Evolutionary conservation across 2,797 vertebrate species (phyloP).

Genomic region (Hydrophis major): DNA sequence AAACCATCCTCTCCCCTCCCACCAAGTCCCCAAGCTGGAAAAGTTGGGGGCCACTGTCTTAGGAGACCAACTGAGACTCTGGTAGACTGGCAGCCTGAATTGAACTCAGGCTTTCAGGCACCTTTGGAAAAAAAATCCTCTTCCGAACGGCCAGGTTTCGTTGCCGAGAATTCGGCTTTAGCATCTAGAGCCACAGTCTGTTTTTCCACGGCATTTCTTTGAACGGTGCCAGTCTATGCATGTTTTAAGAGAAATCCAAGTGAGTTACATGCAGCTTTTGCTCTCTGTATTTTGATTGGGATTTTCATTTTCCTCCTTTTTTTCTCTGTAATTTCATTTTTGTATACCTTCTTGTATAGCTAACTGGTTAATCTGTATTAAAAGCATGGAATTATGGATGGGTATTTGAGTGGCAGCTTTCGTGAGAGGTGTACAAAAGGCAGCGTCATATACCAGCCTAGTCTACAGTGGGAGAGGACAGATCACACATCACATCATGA

Average conservation of each 20-base stretch:
- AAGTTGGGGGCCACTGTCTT: background rate
- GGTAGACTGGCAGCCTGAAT: background rate
- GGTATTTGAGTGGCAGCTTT: background rate
- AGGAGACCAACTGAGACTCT: background rate
- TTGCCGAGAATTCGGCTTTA: background rate
- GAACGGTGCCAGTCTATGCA: background rate
- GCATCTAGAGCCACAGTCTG: background rate
- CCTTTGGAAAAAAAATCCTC: background rate
- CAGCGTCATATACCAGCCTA: background rate
- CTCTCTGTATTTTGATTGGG: background rate
- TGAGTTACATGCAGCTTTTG: background rate
- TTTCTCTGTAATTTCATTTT: background rate
- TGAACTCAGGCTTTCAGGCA: background rate
- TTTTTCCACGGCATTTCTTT: background rate
- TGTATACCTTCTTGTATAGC: background rate
- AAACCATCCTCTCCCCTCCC: background rate
- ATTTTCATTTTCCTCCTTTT: rapidly evolving
- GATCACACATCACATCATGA: background rate
- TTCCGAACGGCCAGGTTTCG: background rate
- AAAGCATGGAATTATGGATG: background rate
- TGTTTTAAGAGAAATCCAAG: background rate
- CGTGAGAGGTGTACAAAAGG: background rate
- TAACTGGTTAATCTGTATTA: background rate
- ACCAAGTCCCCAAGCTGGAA: background rate
- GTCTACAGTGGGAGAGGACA: background rate